Evolutionary conservation across 2,888 invertebrate species (phyloP).

Genomic region (Cepaea hortensis): DNA sequence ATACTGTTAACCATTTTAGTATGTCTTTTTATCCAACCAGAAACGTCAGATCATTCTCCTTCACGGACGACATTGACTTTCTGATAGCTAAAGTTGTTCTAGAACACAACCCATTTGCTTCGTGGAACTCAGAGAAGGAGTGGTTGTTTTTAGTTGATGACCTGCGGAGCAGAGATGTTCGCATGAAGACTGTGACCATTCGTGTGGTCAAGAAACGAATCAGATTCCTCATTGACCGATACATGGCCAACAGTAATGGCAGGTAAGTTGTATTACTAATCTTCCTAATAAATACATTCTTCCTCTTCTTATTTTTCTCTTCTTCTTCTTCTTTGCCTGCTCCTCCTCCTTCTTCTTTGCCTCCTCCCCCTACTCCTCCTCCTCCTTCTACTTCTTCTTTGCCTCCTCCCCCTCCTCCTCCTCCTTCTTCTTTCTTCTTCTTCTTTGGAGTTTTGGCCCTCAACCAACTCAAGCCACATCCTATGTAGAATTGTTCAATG

Average conservation of each 20-base stretch:
- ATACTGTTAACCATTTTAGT: background rate
- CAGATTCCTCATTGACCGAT: slow-evolving; percentile 47
- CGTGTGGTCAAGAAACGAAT: slow-evolving; percentile 48
- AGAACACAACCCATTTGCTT: slow-evolving; percentile 45
- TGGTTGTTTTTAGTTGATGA: slow-evolving; percentile 40
- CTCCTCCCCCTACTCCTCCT: no score
- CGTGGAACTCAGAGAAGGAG: slow-evolving; percentile 42
- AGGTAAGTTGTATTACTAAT: slow-evolving; percentile 21
- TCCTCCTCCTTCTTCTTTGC: no score
- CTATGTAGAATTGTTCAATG: no score
- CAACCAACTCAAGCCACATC: no score
- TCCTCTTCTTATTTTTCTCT: no score
- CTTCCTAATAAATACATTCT: no score
- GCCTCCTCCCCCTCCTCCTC: no score
- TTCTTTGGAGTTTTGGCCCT: no score
- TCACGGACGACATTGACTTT: slow-evolving; percentile 49
- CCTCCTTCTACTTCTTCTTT: no score
- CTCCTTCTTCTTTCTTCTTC: no score
- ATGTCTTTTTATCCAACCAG: slow-evolving; percentile 13
- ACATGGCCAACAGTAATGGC: slow-evolving; percentile 48
- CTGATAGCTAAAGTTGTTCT: slow-evolving; percentile 47
- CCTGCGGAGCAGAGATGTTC: slow-evolving; percentile 30
- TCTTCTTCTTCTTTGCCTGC: no score
- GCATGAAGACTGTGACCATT: slow-evolving; percentile 36
- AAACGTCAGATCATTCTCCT: slow-evolving; percentile 45